Base-by-base conservation (phyloP, 2,113 vertebrate genomes). In the Brienomyrus brachyistius region DNA sequence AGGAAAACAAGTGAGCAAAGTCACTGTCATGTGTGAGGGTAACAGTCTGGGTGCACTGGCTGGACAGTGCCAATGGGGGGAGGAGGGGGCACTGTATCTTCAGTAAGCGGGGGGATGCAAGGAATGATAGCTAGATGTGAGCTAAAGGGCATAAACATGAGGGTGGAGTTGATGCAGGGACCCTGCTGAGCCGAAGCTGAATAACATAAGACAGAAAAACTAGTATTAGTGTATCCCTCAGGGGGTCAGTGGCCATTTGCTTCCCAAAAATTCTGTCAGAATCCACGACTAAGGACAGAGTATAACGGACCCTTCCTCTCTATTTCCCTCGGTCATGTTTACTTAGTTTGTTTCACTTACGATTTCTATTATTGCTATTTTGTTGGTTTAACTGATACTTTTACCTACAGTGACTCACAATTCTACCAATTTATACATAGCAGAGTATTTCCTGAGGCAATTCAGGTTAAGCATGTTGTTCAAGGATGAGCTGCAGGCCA, bases 371-470 rank as follows among this genome's bases (percentile, higher is more conserved):
- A 19, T 43, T 80, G 74, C 74, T 43, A 19, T 80, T 80, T 43
- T 43, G 45, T 50, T 43, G 47, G 47, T 45, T 85, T 43, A 80
- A 80, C 74, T 80, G 74, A 43, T 80, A 35, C 35, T 80, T 50
- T 85, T 85, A 85, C 40, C 45, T 45, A 85, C 82, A 85, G 82
- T 43, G 43, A 85, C 11, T 50, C 47, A 85, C 74, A 80, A 80
- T 80, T 19, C 17, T 19, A 40, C 74, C 35, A 43, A 19, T 80
- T 80, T 80, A 80, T 80, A 43, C 17, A 43, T 70, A 70, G 74
- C 4, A 2, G 31, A 40, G 15, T 77, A 77, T 77, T 77, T 77
- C 70, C 4, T 80, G 74, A 40, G 74, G 74, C 35, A 40, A 80
- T 80, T 40, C 35, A 40, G 31, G 74, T 62, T 62, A 62, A 62